Conservation (phyloP, 2,797 vertebrate species). For the Xenops minutus region DNA sequence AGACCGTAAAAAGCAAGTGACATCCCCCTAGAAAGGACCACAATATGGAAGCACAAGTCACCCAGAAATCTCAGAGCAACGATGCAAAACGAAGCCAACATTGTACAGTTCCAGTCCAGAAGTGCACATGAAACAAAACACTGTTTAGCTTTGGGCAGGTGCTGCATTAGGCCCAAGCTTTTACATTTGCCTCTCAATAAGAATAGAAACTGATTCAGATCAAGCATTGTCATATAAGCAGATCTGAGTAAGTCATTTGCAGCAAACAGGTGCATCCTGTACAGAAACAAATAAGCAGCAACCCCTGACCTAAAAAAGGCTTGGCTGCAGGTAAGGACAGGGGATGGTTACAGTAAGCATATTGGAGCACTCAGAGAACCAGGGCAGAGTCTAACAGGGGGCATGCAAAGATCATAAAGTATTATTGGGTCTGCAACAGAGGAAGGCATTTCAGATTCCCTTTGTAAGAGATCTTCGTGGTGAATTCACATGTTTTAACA, state of each 20-base stretch:
- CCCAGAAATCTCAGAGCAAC: neutral
- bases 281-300: neutral
- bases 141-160: neutral
- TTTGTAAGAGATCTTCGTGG: neutral
- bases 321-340: neutral
- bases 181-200: neutral
- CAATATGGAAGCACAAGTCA: neutral
- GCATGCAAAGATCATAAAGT: neutral
- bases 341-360: neutral
- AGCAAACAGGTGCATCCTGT: neutral
- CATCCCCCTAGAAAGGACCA: neutral
- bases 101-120: neutral
- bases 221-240: neutral
- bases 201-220: neutral
- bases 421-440: neutral
- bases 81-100: neutral
- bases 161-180: neutral
- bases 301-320: neutral
- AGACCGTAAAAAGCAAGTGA: neutral
- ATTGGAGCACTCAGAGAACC: neutral
- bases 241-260: neutral
- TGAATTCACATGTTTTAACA: neutral
- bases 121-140: neutral
- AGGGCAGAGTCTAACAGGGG: neutral
- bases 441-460: neutral